Percentiles rank a stretch among this genome's conserved stretches.
Evolutionary conservation across 2,888 invertebrate genomes (phyloP).

Genomic region (Lepeophtheirus nordmannii): DNA sequence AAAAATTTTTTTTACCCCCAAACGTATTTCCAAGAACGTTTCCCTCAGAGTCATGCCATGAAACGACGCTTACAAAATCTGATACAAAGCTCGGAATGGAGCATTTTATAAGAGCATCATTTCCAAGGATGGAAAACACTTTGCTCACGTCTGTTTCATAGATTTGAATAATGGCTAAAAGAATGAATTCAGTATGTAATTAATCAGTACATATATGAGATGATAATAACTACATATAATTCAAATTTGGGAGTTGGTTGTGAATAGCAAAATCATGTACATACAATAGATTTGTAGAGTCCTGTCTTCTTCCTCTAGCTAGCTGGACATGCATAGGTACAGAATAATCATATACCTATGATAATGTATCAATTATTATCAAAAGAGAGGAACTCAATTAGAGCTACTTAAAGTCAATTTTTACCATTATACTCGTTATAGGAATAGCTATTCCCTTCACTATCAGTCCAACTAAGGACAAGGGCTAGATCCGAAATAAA

Average conservation of each 20-base stretch:
- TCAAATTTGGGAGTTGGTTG: no score
- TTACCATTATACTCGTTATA: not conserved
- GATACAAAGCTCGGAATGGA: slow-evolving; percentile 50
- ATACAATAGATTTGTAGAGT: no score
- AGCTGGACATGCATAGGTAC: no score
- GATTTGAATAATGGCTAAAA: slow-evolving; percentile 30
- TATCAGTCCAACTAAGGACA: slow-evolving; percentile 54
- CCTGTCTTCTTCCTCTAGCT: no score
- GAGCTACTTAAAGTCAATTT: no score
- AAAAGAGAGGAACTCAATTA: no score
- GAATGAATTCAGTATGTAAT: not conserved
- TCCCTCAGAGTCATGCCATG: slow-evolving; percentile 66
- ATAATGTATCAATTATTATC: no score
- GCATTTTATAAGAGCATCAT: slow-evolving; percentile 32
- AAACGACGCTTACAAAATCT: slow-evolving; percentile 63
- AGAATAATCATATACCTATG: no score
- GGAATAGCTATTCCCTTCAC: slow-evolving; percentile 12
- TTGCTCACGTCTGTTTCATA: slow-evolving; percentile 28
- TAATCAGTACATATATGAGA: not conserved
- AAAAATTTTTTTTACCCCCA: not conserved
- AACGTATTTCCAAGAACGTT: not conserved
- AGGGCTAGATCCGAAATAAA: slow-evolving; percentile 82
- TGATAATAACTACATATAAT: no score
- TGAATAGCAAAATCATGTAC: no score
- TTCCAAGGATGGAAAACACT: slow-evolving; percentile 29